Conservation (phyloP, 2,888 invertebrate genomes). For the Eurytoma adleriae region DNA sequence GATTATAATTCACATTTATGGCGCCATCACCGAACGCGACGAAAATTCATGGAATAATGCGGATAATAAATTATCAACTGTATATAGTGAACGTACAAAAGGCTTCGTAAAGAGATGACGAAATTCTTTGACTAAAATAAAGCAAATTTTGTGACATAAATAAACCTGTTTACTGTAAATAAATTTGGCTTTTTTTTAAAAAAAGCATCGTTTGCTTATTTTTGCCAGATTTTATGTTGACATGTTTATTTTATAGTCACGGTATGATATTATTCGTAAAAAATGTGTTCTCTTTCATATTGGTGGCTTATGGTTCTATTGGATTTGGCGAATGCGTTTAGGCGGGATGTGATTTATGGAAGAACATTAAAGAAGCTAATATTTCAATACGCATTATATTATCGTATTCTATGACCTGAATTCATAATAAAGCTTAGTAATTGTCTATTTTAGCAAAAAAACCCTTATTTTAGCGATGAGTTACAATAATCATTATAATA, state of each 20-base stretch:
- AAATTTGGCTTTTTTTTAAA: no score
- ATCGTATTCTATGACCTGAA: neutral
- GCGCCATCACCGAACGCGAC: neutral
- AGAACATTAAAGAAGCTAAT: conserved; percentile 15
- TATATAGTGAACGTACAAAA: no score
- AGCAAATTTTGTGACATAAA: no score
- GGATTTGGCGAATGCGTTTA: neutral
- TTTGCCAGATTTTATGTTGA: no score
- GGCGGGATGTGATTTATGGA: conserved; percentile 7
- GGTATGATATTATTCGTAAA: no score
- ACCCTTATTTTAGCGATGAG: neutral
- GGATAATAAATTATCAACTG: no score
- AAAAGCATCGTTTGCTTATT: no score
- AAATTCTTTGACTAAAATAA: no score
- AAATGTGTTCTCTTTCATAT: neutral
- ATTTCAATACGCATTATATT: conserved; percentile 9
- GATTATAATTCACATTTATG: neutral
- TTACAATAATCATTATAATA: neutral
- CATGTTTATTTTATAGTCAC: no score
- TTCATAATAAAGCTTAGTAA: conserved; percentile 12
- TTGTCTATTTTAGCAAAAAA: neutral
- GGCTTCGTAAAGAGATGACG: no score
- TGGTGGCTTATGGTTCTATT: neutral
- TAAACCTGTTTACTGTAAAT: no score
- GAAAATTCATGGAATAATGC: neutral